Conservation (phyloP, 2,888 invertebrate genomes). For the Nasonovia ribisnigri region DNA sequence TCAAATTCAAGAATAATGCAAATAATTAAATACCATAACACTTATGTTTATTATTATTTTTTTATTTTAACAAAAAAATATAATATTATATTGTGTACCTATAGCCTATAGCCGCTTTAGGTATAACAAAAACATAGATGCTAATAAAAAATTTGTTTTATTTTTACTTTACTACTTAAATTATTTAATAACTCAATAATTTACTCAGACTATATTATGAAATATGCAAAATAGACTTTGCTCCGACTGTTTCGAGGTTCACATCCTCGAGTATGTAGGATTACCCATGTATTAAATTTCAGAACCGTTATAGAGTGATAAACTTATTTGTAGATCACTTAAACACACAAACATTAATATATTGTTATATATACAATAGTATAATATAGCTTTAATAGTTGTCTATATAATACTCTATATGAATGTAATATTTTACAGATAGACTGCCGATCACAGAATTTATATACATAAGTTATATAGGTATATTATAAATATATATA, state of each 20-base stretch:
- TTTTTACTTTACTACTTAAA: background rate
- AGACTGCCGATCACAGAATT: background rate
- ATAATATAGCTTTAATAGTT: background rate
- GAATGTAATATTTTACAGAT: background rate
- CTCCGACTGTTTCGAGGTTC: no score
- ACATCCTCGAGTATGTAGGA: no score
- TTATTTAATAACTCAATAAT: background rate
- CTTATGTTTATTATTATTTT: no score
- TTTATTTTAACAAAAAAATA: background rate
- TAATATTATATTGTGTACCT: background rate
- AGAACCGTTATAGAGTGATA: no score
- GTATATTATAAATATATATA: no score
- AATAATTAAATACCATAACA: background rate
- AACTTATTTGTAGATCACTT: no score
- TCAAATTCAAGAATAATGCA: background rate
- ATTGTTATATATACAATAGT: background rate
- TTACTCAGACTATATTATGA: background rate
- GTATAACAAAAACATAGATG: background rate
- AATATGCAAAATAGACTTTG: background rate
- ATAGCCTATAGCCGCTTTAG: background rate
- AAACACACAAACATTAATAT: background rate
- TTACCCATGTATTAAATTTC: no score
- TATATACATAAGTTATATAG: background rate
- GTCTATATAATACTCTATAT: background rate
- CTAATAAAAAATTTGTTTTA: background rate